Percentiles rank a stretch among this genome's conserved stretches.
Conservation (phyloP, 2,888 invertebrate genomes). For the Oeneis ivallda region DNA sequence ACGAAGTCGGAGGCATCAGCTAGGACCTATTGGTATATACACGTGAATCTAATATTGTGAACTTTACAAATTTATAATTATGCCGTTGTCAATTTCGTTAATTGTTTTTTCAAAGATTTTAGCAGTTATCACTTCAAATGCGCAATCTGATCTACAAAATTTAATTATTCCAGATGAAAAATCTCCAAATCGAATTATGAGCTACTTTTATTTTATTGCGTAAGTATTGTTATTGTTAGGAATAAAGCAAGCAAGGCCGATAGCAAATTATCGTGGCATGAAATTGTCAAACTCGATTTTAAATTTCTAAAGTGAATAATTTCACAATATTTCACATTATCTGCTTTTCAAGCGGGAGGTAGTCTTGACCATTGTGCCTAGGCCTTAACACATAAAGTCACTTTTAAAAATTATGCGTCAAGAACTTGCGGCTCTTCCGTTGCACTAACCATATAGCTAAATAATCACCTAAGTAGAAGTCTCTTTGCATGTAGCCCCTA, state of each 20-base stretch:
- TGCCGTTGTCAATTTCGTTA: background rate
- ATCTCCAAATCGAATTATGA: slow-evolving; percentile 35
- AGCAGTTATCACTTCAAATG: background rate
- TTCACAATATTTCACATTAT: too few relatives aligned
- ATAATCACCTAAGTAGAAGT: too few relatives aligned
- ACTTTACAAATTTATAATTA: background rate
- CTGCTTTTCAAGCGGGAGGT: slow-evolving; percentile 22
- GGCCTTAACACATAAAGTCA: too few relatives aligned
- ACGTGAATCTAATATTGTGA: too few relatives aligned
- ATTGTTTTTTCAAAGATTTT: background rate
- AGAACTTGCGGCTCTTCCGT: too few relatives aligned
- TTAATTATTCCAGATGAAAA: slow-evolving; percentile 12
- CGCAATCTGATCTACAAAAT: slow-evolving; percentile 22
- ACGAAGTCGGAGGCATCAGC: too few relatives aligned
- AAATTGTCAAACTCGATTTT: slow-evolving; percentile 44
- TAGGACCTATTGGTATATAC: too few relatives aligned
- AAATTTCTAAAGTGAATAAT: slow-evolving; percentile 8
- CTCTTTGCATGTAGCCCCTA: too few relatives aligned
- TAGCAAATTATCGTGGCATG: slow-evolving; percentile 47
- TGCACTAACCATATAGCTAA: too few relatives aligned
- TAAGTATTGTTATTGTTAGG: slow-evolving; percentile 21
- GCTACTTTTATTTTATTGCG: slow-evolving; percentile 37
- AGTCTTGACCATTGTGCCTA: too few relatives aligned
- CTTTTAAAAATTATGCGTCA: too few relatives aligned
- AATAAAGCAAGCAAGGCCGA: slow-evolving; percentile 44